Base-by-base conservation (phyloP, 2,888 invertebrate genomes). In the Platynereis dumerilii region DNA sequence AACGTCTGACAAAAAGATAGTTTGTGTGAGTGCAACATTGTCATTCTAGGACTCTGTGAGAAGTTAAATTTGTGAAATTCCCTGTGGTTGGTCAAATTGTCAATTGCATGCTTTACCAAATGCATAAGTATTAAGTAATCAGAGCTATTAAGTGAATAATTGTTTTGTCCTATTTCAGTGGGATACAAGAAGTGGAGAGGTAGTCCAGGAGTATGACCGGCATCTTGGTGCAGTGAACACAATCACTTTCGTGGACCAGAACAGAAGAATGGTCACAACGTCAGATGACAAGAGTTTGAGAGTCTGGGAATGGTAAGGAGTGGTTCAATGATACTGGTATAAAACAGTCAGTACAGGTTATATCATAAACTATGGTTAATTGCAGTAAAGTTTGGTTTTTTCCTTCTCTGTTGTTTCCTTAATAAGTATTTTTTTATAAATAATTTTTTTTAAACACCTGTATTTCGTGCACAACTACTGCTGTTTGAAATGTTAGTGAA, bases 181-280 rank as follows among this genome's bases (percentile, higher is more conserved):
- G 97, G 99, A 99, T 84, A 92, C 89, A 1, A 88, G 99, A 20
- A 91, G 92, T 68, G 96, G 96, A 24, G 96, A 97, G 84, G 91
- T 97, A 75, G 96, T 94, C 0, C 96, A 98, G 83, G 97, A 99
- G 84, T 99, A 99, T 84, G 99, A 99, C 87, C 88, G 99, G 1
- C 99, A 99, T 87, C 88, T 99, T 71, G 99, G 98, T 7, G 96
- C 99, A 1, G 98, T 99, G 1, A 99, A 99, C 84, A 92, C 96
- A 0, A 97, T 99, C 76, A 99, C 99, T 0, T 99, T 99, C 85
- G 97, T 99, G 1, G 99, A 99, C 84, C 96, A 97, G 79, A 98
- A 98, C 86, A 87, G 98, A 28, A 86, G 99, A 75, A 99, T 99
- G 85, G 97, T 98, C 2, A 96, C 98, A 20, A 98, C 99, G 0